Evolutionary conservation across 2,797 vertebrate genomes (phyloP).

Genomic region (Micropoecilia bifurca): DNA sequence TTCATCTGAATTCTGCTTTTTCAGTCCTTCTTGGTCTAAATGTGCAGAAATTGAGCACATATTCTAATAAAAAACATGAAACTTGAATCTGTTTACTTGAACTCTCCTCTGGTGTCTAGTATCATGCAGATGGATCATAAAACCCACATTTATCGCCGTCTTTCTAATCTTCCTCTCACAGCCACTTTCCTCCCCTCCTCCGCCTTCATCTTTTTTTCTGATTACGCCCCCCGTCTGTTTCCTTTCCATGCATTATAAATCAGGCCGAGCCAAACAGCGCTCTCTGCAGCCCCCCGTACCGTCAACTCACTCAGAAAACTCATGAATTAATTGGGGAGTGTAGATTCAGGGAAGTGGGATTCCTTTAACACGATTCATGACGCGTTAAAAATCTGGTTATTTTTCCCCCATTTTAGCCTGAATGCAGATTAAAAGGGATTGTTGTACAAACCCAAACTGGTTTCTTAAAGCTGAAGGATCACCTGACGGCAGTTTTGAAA

Average conservation of each 20-base stretch:
- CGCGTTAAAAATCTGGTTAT: neutral
- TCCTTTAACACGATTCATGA: slow-evolving; percentile 4
- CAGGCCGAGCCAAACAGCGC: slow-evolving; percentile 10
- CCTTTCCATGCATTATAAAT: slow-evolving; percentile 28
- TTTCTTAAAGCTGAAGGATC: neutral
- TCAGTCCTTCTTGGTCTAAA: neutral
- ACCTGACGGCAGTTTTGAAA: no score
- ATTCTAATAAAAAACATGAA: neutral
- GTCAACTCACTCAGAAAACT: slow-evolving; percentile 9
- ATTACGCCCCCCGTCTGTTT: neutral
- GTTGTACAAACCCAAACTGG: neutral
- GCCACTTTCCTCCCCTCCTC: neutral
- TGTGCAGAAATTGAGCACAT: neutral
- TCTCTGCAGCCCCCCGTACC: slow-evolving; percentile 16
- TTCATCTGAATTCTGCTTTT: neutral
- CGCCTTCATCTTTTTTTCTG: neutral
- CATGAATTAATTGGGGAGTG: slow-evolving; percentile 16
- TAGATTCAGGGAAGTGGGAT: neutral
- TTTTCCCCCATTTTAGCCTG: neutral
- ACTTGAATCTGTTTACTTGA: neutral
- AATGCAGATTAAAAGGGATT: neutral
- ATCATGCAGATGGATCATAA: neutral
- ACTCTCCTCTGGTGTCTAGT: neutral
- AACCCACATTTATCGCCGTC: neutral
- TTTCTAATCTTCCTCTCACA: neutral